These are phyloP conservation scores for Zaprionus bogoriensis DNA, from an alignment of 2,888 invertebrate genomes.

Conservation along the genomic window DNA sequence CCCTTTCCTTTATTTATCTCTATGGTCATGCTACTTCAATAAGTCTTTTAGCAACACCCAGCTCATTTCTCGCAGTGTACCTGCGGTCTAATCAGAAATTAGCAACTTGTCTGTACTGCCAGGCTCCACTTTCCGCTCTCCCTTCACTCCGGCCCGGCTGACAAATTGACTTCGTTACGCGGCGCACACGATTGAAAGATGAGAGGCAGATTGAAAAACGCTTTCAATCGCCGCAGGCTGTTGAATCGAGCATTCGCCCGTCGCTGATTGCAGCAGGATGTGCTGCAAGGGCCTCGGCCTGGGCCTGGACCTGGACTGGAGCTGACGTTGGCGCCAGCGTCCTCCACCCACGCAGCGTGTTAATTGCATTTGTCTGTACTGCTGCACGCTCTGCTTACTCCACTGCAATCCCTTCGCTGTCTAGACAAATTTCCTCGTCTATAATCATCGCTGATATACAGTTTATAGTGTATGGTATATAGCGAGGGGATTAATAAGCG, in stretches of 20 bases:
- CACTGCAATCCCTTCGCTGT: constrained; percentile 37
- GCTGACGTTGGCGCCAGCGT: constrained; percentile 33
- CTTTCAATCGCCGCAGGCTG: constrained; percentile 47
- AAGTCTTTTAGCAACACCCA: neutral
- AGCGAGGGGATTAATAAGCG: constrained; percentile 8
- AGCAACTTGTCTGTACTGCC: neutral
- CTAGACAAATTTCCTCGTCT: constrained; percentile 62
- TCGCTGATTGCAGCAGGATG: constrained; percentile 48
- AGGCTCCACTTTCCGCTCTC: constrained; percentile 19
- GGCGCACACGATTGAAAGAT: constrained; percentile 41
- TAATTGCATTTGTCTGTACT: constrained; percentile 41
- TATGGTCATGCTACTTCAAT: neutral
- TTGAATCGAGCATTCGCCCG: too few relatives aligned
- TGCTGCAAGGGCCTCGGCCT: too few relatives aligned
- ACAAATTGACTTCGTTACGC: constrained; percentile 73
- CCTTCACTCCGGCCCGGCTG: constrained; percentile 40
- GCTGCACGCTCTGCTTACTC: neutral
- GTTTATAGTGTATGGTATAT: neutral
- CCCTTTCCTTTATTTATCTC: too few relatives aligned
- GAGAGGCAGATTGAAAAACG: constrained; percentile 66
- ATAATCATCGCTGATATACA: constrained; percentile 25
- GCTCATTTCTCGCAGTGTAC: neutral
- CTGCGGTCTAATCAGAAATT: neutral
- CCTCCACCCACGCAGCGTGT: constrained; percentile 12
- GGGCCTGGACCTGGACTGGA: too few relatives aligned